Base-by-base conservation (phyloP, 1,140 invertebrate species). In the Eumaeus atala region DNA sequence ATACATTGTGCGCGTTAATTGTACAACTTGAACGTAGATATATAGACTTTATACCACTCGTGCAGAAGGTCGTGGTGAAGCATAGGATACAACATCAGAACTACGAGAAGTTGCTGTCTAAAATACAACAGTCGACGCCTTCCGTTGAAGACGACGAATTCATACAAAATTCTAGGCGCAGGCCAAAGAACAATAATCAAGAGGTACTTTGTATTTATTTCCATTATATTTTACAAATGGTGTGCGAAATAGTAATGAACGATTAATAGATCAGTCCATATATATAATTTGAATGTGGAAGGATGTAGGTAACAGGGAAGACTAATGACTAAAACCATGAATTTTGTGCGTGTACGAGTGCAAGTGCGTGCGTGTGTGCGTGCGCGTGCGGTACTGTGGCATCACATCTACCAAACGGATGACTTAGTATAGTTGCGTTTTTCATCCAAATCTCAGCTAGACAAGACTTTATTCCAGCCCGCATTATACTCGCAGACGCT, bases 21-120 rank as follows among this genome's bases (percentile, higher is more conserved):
- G 89, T 93, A 12, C 97, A 98, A 77, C 87, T 99, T 36, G 96
- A 96, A 0, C 92, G 93, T 44, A 97, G 97, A 70, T 99, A 95
- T 80, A 91, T 93, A 58, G 95, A 98, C 35, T 99, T 98, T 72
- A 93, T 98, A 64, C 95, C 96, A 1, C 90, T 98, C 66, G 95
- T 98, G 1, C 93, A 95, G 64, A 95, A 94, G 77, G 92, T 95
- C 0, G 90, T 97, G 34, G 88, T 80, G 0, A 95, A 95, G 66
- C 95, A 98, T 71, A 93, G 92, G 67, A 97, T 98, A 34, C 87
- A 87, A 8, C 94, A 96, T 84, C 89, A 91, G 12, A 91, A 93
- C 58, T 98, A 97, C 70, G 95, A 97, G 44, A 86, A 91, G 48
- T 72, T 95, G n/a, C 83, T 92, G 0, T 89, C 90, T 4, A 92